Evolutionary conservation across 2,797 vertebrate species (phyloP).

Genomic region (Epinephelus malabaricus): DNA sequence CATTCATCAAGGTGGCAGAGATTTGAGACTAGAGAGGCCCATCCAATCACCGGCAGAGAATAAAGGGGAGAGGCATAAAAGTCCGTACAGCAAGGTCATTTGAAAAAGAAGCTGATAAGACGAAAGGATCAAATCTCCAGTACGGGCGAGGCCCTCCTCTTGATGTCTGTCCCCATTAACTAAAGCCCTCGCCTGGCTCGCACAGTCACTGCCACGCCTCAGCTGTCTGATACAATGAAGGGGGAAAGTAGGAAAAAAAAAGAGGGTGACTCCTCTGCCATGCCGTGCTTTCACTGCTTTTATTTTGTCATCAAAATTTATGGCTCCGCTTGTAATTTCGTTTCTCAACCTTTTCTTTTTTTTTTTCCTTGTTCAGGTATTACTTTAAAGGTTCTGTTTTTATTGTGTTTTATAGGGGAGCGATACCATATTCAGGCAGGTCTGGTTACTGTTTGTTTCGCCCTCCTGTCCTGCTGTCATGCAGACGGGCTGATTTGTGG

Average conservation of each 20-base stretch:
- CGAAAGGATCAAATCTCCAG: conserved; percentile 78
- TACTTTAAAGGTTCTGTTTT: conserved; percentile 23
- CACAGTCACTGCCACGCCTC: conserved; percentile 51
- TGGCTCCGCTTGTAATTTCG: conserved; percentile 18
- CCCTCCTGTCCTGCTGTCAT: conserved; percentile 25
- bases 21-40: conserved; percentile 76
- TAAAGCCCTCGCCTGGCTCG: conserved; percentile 56
- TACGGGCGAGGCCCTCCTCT: conserved; percentile 58
- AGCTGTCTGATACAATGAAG: conserved; percentile 58
- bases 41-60: conserved; percentile 77
- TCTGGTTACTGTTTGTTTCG: conserved; percentile 6
- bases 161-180: conserved; percentile 79
- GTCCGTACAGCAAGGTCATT: conserved; percentile 80
- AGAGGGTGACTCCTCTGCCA: background rate
- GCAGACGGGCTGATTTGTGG: conserved; percentile 46
- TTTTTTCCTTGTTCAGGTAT: background rate
- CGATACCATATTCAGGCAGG: background rate
- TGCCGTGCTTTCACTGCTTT: conserved; percentile 37
- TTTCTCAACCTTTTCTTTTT: conserved; percentile 2
- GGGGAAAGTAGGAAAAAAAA: conserved; percentile 1
- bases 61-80: conserved; percentile 76
- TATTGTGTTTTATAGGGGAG: background rate
- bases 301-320: conserved; percentile 48
- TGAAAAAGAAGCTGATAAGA: conserved; percentile 82
- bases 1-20: conserved; percentile 81